Evolutionary conservation across 2,888 invertebrate genomes (phyloP).

Genomic region (Troilus luridus): DNA sequence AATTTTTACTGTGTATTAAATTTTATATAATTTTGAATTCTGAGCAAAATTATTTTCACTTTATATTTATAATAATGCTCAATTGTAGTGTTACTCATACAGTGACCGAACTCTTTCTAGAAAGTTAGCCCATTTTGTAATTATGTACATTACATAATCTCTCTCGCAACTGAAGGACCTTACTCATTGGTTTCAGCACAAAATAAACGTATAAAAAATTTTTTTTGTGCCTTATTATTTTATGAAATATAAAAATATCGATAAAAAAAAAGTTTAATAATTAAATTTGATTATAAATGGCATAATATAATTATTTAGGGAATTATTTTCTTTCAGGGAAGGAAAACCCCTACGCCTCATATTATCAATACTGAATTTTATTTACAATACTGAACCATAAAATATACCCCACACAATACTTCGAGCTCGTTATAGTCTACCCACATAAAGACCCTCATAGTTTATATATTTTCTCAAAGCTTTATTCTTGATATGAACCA

Average conservation of each 20-base stretch:
- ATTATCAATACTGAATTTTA: not conserved
- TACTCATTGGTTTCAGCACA: constrained; percentile 1
- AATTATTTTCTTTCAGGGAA: too few relatives aligned
- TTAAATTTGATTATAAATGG: not conserved
- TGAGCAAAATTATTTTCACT: not conserved
- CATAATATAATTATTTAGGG: too few relatives aligned
- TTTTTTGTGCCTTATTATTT: not conserved
- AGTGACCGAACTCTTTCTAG: constrained; percentile 28
- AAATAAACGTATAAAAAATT: not conserved
- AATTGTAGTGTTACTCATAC: not conserved
- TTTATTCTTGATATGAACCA: not conserved
- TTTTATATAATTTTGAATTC: not conserved
- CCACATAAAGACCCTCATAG: not conserved
- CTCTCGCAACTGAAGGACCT: constrained; percentile 32
- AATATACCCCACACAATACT: not conserved
- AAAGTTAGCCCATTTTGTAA: constrained; percentile 30
- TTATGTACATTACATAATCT: constrained; percentile 25
- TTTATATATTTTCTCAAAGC: not conserved
- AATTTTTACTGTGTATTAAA: too few relatives aligned
- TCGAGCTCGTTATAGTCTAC: not conserved
- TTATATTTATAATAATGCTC: not conserved
- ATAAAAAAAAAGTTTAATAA: not conserved
- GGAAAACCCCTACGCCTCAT: too few relatives aligned
- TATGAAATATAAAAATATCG: not conserved
- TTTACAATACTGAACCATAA: not conserved